Evolutionary conservation across 2,797 vertebrate species (phyloP).

Genomic region (Scarus forsteni): DNA sequence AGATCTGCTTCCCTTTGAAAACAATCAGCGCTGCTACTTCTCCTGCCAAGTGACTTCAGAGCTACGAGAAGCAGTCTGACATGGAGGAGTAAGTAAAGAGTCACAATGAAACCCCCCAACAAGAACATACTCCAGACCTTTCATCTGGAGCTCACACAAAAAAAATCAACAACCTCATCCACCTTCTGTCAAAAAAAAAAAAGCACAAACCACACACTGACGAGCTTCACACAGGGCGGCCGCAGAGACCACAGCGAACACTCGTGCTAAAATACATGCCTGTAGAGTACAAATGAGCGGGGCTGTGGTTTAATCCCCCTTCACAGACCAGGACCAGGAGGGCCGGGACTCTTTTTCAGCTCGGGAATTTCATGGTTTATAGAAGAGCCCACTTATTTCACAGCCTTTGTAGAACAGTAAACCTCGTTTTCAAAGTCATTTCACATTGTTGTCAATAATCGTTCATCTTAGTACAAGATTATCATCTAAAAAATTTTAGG

Average conservation of each 20-base stretch:
- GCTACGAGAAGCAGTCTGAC: constrained; percentile 9
- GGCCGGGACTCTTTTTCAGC: no score
- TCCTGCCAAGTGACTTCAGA: constrained; percentile 8
- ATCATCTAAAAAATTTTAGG: no score
- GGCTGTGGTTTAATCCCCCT: no score
- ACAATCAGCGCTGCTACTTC: constrained; percentile 6
- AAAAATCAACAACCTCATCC: constrained; percentile 20
- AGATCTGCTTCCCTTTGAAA: constrained; percentile 35
- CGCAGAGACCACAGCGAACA: neutral
- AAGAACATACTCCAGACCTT: neutral
- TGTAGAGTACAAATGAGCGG: neutral
- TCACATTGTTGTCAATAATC: no score
- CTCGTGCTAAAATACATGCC: neutral
- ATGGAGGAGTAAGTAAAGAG: neutral
- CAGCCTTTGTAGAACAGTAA: no score
- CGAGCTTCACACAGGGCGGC: neutral
- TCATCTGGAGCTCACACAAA: neutral
- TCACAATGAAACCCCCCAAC: constrained; percentile 11
- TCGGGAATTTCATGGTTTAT: no score
- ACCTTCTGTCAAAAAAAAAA: constrained; percentile 7
- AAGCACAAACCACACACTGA: constrained; percentile 15
- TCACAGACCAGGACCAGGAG: no score
- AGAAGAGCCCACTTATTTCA: no score
- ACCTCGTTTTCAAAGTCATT: no score
- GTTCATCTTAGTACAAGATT: no score